phyloP scores from a whole-genome alignment of 1,140 invertebrate genomes.

The Drosophila melanica region DNA sequence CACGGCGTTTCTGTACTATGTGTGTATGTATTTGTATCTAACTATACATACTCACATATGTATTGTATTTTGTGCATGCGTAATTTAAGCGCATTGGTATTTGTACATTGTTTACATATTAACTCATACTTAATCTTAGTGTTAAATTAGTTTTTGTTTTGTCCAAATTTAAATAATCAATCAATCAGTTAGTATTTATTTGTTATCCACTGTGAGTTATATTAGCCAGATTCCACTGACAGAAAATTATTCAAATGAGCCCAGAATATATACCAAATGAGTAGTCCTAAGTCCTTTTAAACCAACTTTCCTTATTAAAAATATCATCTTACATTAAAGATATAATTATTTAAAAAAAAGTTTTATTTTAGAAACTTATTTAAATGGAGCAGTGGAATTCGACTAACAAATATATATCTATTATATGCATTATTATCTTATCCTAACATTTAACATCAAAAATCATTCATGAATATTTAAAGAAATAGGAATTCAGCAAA shows the following conservation, averaged over 20 bases:
- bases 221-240: neutral
- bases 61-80: slow-evolving; percentile 9
- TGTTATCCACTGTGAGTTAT: slow-evolving; percentile 1
- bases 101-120: neutral
- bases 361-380: too few relatives aligned
- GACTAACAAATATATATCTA: too few relatives aligned
- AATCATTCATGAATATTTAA: too few relatives aligned
- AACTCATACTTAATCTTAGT: neutral
- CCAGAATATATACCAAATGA: too few relatives aligned
- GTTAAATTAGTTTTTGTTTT: neutral
- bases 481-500: neutral
- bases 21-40: neutral
- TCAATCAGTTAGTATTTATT: neutral
- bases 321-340: too few relatives aligned
- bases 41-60: neutral
- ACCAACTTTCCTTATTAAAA: too few relatives aligned
- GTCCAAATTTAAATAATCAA: neutral
- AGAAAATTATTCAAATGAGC: too few relatives aligned
- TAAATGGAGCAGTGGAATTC: too few relatives aligned
- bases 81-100: neutral
- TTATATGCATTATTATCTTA: too few relatives aligned
- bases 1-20: neutral
- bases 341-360: too few relatives aligned
- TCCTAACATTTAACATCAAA: too few relatives aligned
- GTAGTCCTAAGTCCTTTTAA: too few relatives aligned